Base-by-base conservation (phyloP, 2,797 vertebrate species). In the Pantherophis alleghaniensis region DNA sequence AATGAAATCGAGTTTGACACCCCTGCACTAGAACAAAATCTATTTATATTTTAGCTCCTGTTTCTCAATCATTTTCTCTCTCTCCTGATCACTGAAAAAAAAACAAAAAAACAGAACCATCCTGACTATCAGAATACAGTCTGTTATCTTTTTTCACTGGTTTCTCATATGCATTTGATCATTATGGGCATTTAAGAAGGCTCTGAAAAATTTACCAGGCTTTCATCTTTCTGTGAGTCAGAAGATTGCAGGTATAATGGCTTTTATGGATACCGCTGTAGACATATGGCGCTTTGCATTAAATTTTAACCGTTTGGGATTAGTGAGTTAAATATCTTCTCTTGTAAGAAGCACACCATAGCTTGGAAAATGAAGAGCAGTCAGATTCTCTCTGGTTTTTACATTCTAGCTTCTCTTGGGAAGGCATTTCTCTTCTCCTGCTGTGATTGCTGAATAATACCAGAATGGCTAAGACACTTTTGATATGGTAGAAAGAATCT, bases 161-260 rank as follows among this genome's bases (percentile, higher is more conserved):
- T 86, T 95, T 91, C 92, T 95, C 88, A 89, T 63, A 12, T 89
- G 26, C 47, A 1, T 60, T 37, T 93, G 90, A 92, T 60, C 51
- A 26, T 57, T 1, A 9, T 92, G 88, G 57, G 20, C 22, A 79
- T 94, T 28, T 90, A 91, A 90, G 87, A 94, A 56, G 56, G 56
- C 69, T 96, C 91, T 95, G 86, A 96, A 96, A 95, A 87, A 88
- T 93, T 91, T 87, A 88, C 59, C 14, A 51, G 69, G 12, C 83
- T 94, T 18, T 92, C 59, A 83, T 83, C 53, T 94, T 20, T 18
- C 86, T 91, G 61, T 94, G 74, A 83, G 92, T 87, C 47, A 51
- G 90, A 95, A 87, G 57, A 94, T n/a, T 90, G 4, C 22, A 88
- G 59, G 28, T 56, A 0, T 90, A 94, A 88, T 24, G 13, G n/a